Evolutionary conservation across 2,888 invertebrate species (phyloP).

Genomic region (Cheilosia grossa): DNA sequence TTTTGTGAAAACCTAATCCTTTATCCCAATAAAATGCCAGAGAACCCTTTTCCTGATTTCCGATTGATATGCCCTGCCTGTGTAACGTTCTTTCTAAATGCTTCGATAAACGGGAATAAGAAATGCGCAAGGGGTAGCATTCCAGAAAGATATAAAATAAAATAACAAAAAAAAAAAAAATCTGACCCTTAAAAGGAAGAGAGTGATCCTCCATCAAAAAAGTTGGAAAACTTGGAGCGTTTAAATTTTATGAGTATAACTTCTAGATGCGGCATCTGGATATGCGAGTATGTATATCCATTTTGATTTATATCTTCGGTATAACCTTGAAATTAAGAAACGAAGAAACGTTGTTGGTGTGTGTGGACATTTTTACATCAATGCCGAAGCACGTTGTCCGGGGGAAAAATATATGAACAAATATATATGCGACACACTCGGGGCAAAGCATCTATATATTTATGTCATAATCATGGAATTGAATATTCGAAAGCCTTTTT

Average conservation of each 20-base stretch:
- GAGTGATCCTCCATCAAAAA: neutral
- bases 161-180: neutral
- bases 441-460: conserved; percentile 8
- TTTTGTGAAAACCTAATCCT: conserved; percentile 18
- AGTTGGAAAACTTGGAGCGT: conserved; percentile 21
- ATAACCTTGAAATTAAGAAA: conserved; percentile 20
- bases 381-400: neutral
- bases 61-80: conserved; percentile 22
- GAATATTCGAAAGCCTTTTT: conserved; percentile 25
- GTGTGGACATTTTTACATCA: conserved; percentile 29
- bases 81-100: conserved; percentile 11
- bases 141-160: neutral
- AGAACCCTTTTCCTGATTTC: conserved; percentile 5
- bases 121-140: conserved; percentile 18
- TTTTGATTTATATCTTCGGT: conserved; percentile 26
- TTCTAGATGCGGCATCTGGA: conserved; percentile 8
- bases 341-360: no score
- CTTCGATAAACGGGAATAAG: neutral
- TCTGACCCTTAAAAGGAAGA: neutral
- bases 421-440: conserved; percentile 4
- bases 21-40: neutral
- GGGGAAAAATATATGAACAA: conserved; percentile 3
- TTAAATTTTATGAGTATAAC: conserved; percentile 33
- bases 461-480: conserved; percentile 25
- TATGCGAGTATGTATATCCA: neutral